Conservation (phyloP, 2,113 vertebrate genomes). For the Thamnaconus septentrionalis region DNA sequence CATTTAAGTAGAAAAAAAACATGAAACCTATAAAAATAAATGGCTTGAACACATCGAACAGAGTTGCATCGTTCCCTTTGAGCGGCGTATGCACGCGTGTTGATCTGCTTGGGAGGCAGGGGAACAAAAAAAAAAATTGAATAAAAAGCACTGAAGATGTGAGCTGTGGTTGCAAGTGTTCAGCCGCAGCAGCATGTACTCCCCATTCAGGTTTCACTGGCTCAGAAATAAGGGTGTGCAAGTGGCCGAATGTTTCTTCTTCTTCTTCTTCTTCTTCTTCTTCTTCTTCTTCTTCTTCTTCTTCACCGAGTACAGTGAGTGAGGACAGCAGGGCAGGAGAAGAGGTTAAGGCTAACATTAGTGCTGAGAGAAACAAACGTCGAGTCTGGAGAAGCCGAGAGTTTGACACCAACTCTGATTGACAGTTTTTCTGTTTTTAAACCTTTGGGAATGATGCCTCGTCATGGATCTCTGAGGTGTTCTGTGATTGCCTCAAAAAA, state of each 20-base stretch:
- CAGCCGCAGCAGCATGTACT: slow-evolving; percentile 62
- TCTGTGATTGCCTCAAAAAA: slow-evolving; percentile 66
- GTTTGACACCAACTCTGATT: slow-evolving; percentile 72
- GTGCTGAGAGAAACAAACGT: slow-evolving; percentile 72
- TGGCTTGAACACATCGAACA: slow-evolving; percentile 72
- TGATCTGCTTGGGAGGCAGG: slow-evolving; percentile 37
- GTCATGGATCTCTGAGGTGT: slow-evolving; percentile 71
- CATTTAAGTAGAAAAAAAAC: slow-evolving; percentile 24
- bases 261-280: no score
- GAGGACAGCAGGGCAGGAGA: slow-evolving; percentile 66
- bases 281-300: slow-evolving; percentile 18
- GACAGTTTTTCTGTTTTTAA: slow-evolving; percentile 37
- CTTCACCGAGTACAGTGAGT: slow-evolving; percentile 68
- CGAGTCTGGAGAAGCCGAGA: slow-evolving; percentile 59
- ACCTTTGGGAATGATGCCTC: slow-evolving; percentile 74
- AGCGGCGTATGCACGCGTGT: slow-evolving; percentile 51
- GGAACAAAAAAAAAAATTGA: no score
- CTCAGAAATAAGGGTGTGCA: slow-evolving; percentile 80
- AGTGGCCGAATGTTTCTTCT: slow-evolving; percentile 53
- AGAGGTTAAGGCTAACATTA: slow-evolving; percentile 81
- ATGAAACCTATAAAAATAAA: slow-evolving; percentile 65
- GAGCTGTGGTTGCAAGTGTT: slow-evolving; percentile 56
- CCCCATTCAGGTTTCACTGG: slow-evolving; percentile 72
- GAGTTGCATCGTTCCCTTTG: slow-evolving; percentile 74
- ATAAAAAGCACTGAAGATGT: slow-evolving; percentile 55